Evolutionary conservation across 2,888 invertebrate species (phyloP).

Genomic region (Acanthoscelides obtectus): DNA sequence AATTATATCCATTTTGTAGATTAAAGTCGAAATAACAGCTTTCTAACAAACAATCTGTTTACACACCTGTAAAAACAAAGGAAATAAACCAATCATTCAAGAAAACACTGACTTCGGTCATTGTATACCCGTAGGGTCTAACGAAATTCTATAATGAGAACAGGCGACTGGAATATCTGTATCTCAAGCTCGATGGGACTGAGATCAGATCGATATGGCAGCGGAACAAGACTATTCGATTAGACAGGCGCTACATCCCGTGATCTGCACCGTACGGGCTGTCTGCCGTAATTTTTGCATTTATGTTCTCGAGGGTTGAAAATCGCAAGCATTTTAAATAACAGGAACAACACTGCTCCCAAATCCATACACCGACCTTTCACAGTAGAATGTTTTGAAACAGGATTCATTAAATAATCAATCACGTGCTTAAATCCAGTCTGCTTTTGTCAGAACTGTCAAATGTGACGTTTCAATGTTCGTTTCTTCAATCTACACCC

Average conservation of each 20-base stretch:
- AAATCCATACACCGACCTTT: neutral
- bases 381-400: neutral
- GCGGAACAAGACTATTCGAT: neutral
- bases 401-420: neutral
- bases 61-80: neutral
- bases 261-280: no score
- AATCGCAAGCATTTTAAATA: no score
- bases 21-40: neutral
- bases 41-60: neutral
- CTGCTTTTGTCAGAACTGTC: neutral
- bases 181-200: neutral
- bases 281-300: no score
- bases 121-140: neutral
- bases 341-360: neutral
- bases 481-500: neutral
- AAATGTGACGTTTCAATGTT: neutral
- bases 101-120: neutral
- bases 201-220: neutral
- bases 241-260: no score
- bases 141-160: neutral
- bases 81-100: neutral
- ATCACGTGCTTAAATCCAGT: neutral
- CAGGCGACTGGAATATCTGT: neutral
- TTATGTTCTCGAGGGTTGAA: no score
- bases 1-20: neutral